Evolutionary conservation across 2,113 vertebrate species (phyloP), one percentile per base, ranked within the genome.

Genomic region (Motacilla alba): DNA sequence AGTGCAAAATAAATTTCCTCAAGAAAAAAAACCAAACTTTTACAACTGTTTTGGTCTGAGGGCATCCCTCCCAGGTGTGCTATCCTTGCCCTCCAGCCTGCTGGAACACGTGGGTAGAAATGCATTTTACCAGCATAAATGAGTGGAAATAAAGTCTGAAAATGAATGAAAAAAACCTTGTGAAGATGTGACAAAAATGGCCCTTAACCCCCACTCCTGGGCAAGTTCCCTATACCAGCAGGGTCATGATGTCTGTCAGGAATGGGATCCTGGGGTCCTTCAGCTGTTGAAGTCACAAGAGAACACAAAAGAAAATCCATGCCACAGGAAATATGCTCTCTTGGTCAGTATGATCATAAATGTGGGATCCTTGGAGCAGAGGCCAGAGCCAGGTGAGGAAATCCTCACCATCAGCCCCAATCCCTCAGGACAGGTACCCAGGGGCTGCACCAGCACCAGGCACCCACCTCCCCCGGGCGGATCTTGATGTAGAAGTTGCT

Each of bases 401-500:
- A 30, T 52, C 39, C 63, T n/a, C 3, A 5, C 8, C 41, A 47
- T n/a, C 39, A 77, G 70, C 50, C 26, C 23, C 50, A 67, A 23
- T 10, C 23, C 67, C 33, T 72, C 52, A 49, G 37, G 27, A 66
- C 10, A 21, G 80, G 58, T 18, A 66, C 5, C 41, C 23, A 37
- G 27, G 21, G 72, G 31, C 53, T 2, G 2, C n/a, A 5, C 31
- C 13, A 30, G 52, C 1, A 1, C 37, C 39, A 1, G 47, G 80
- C 56, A 93, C 98, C 95, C 96, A 99, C 99, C 98, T 99, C 99
- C 76, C 99, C 99, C 0, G 99, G 99, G 62, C 99, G 98, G 84
- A 99, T 99, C 97, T 99, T 99, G 95, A 99, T 99, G 97, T 99
- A 99, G 96, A 99, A 99, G 98, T 99, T 99, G 97, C 99, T 99